Evolutionary conservation across 2,113 vertebrate genomes (phyloP).

Genomic region (Dunckerocampus dactyliophorus): DNA sequence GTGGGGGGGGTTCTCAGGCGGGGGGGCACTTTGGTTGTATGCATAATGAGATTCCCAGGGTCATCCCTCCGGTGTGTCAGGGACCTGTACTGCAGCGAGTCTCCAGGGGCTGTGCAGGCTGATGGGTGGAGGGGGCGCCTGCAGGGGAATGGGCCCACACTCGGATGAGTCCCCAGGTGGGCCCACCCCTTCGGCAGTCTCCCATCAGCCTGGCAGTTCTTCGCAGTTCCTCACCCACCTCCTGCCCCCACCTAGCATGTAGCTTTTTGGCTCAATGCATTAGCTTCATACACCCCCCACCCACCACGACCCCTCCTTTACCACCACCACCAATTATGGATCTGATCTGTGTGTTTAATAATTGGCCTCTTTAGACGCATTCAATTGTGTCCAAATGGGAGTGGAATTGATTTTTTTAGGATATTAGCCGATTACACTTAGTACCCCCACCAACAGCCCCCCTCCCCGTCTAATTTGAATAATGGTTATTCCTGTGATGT

Average conservation of each 20-base stretch:
- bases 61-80: conserved; percentile 74
- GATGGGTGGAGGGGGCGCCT: conserved; percentile 40
- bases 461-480: conserved; percentile 74
- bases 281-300: conserved; percentile 67
- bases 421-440: conserved; percentile 79
- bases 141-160: conserved; percentile 27
- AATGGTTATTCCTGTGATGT: conserved; percentile 78
- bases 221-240: conserved; percentile 27
- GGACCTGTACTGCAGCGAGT: conserved; percentile 52
- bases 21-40: conserved; percentile 69
- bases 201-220: conserved; percentile 40
- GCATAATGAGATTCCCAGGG: conserved; percentile 81
- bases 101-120: conserved; percentile 51
- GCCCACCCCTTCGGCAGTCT: conserved; percentile 12
- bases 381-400: conserved; percentile 75
- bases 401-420: conserved; percentile 78
- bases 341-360: conserved; percentile 80
- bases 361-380: conserved; percentile 78
- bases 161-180: conserved; percentile 40
- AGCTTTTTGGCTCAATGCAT: conserved; percentile 61
- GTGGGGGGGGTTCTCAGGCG: conserved; percentile 14
- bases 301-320: conserved; percentile 12
- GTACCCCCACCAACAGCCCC: conserved; percentile 58
- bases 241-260: conserved; percentile 35
- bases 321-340: conserved; percentile 71